A percentile compares a stretch with the other conserved stretches of the same genome.
phyloP scores from a whole-genome alignment of 2,797 vertebrate genomes.

The Molossus alvarezi region DNA sequence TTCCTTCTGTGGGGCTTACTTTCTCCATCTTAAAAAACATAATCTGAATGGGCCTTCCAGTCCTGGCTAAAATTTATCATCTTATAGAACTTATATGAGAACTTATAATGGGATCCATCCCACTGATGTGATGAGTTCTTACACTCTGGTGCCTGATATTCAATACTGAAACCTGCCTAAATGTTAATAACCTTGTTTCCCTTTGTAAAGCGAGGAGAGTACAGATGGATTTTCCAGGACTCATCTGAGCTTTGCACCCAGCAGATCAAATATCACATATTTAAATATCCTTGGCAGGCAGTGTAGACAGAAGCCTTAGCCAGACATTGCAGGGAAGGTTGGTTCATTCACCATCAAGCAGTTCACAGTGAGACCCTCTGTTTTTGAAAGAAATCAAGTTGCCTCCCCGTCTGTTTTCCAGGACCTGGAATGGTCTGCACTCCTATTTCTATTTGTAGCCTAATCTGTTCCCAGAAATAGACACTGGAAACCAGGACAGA shows the following conservation, averaged over 20 bases:
- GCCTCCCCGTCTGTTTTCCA: conserved; percentile 80
- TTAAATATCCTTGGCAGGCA: conserved; percentile 85
- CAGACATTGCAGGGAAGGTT: conserved; percentile 77
- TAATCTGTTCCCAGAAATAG: conserved; percentile 80
- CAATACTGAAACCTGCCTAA: conserved; percentile 60
- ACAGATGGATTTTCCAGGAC: conserved; percentile 81
- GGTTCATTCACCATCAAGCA: conserved; percentile 74
- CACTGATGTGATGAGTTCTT: not conserved
- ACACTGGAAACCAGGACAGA: conserved; percentile 59
- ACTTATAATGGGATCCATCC: not conserved
- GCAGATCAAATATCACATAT: conserved; percentile 84
- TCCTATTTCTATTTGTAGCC: conserved; percentile 74
- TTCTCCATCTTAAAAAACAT: not conserved
- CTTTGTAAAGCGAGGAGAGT: conserved; percentile 67
- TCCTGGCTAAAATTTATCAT: not conserved
- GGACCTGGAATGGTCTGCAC: conserved; percentile 63
- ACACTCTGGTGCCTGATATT: not conserved
- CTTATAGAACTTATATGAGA: not conserved
- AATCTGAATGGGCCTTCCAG: not conserved
- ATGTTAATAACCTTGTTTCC: conserved; percentile 77
- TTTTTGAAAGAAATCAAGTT: conserved; percentile 75
- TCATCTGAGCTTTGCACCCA: conserved; percentile 83
- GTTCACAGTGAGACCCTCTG: conserved; percentile 79
- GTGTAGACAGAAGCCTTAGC: conserved; percentile 71
- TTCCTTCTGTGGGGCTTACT: not conserved